Evolutionary conservation across 2,113 vertebrate genomes (phyloP), one percentile per base, ranked within the genome.

Genomic region (Hypanus sabinus): DNA sequence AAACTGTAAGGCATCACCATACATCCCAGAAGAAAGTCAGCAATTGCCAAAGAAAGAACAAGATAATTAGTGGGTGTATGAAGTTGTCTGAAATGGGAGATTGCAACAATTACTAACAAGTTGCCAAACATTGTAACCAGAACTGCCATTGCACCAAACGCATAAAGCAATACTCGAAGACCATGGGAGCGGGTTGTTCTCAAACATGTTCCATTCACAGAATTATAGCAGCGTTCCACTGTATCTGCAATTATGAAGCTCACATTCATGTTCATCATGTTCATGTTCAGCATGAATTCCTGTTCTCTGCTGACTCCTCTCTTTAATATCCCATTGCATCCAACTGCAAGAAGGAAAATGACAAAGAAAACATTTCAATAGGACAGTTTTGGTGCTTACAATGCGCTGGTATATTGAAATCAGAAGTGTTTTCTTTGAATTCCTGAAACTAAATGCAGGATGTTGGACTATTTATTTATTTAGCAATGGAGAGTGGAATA

Each of bases 61-160:
- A 97, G 93, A 92, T 96, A 94, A 94, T 97, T 97, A 94, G 96
- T 96, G 57, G 95, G 94, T 33, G 95, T 96, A 94, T 96, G 96
- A 36, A 97, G 96, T 95, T 97, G 96, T 95, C 96, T 97, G 95
- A 38, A 97, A 93, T 96, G 95, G 95, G 94, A 93, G 94, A 96
- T 95, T 18, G 95, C 95, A 77, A 95, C 94, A 65, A 95, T 94
- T 76, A 95, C 95, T 77, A 96, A 88, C 94, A 96, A 94, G 75
- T 96, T 95, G 8, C 95, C 95, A n/a, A 94, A 94, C 38, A 95
- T 94, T 27, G 95, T 96, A 68, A 95, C 91, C 91, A 93, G 33
- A 93, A 93, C 46, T 75, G 91, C 91, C 5, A 93, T n/a, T 27
- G 33, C 38, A 1, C 65, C 91, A 93, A 93, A 55, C 18, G 38